Conservation (phyloP, 1,140 invertebrate species). For the Sycophila sp. region DNA sequence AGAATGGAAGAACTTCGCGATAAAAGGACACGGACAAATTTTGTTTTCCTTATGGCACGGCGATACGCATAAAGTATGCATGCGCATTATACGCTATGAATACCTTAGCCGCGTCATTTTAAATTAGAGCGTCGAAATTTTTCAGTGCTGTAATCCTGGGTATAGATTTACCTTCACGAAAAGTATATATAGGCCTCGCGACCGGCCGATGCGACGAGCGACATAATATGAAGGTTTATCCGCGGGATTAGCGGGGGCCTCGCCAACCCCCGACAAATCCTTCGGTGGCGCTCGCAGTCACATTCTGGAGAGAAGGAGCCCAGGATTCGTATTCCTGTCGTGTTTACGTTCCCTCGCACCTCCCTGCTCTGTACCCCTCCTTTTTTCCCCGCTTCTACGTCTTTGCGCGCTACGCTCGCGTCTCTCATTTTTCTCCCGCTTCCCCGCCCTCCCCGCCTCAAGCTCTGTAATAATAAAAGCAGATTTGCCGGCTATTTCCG, state of each 20-base stretch:
- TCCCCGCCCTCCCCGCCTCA: background rate
- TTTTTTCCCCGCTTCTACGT: constrained; percentile 27
- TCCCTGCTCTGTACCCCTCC: background rate
- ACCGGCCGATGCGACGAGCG: constrained; percentile 25
- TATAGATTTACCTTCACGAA: no score
- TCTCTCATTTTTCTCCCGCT: background rate
- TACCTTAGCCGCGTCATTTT: no score
- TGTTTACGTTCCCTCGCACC: constrained; percentile 42
- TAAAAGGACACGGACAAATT: no score
- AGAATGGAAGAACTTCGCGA: no score
- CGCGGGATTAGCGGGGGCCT: constrained; percentile 46
- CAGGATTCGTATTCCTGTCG: constrained; percentile 41
- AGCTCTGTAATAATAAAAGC: constrained; percentile 7
- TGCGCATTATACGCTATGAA: no score
- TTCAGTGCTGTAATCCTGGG: no score
- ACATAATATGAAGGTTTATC: constrained; percentile 55
- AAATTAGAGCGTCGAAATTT: no score
- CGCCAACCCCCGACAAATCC: constrained; percentile 42
- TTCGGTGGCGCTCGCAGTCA: constrained; percentile 41
- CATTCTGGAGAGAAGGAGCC: constrained; percentile 29
- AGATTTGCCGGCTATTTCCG: constrained; percentile 14
- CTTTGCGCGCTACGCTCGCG: background rate
- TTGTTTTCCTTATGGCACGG: background rate
- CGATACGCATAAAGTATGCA: no score
- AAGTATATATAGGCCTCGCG: background rate